A percentile compares a stretch with the other conserved stretches of the same genome.
These are phyloP conservation scores for Heliconius aoede DNA, from an alignment of 2,888 invertebrate species.

Conservation along the genomic window DNA sequence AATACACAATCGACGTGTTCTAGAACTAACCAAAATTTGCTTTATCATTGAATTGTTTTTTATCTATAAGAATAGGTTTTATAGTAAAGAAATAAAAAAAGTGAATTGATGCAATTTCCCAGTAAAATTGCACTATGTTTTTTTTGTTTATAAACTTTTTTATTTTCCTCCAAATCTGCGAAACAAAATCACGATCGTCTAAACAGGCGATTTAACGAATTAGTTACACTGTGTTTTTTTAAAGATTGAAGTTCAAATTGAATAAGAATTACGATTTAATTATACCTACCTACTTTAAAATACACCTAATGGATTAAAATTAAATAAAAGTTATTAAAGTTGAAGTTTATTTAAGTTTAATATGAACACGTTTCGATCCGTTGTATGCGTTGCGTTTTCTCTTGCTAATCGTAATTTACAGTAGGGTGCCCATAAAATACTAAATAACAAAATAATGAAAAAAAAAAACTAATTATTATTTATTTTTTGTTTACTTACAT, in stretches of 20 bases:
- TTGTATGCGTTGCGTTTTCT: background rate
- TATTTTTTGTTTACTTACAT: too few species aligned
- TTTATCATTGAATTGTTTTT: slow-evolving; percentile 1
- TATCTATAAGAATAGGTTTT: background rate
- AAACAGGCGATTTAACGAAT: slow-evolving; percentile 6
- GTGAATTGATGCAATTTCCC: slow-evolving; percentile 56
- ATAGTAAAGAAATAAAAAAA: slow-evolving; percentile 2
- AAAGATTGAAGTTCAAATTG: background rate
- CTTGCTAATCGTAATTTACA: background rate
- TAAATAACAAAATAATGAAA: background rate
- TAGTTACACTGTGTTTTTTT: background rate
- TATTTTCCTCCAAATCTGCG: background rate
- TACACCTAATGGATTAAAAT: background rate
- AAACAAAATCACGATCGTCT: background rate
- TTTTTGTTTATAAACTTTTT: slow-evolving; percentile 30
- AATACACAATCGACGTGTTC: background rate
- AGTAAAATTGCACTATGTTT: slow-evolving; percentile 55
- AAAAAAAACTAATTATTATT: background rate
- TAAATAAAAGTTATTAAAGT: background rate
- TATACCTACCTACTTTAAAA: background rate
- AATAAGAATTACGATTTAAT: background rate
- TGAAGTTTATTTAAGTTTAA: background rate
- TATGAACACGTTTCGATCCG: background rate
- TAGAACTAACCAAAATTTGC: background rate
- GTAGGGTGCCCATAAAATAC: background rate